Conservation (phyloP, 2,797 vertebrate genomes). For the Acestrorhynchus altus region DNA sequence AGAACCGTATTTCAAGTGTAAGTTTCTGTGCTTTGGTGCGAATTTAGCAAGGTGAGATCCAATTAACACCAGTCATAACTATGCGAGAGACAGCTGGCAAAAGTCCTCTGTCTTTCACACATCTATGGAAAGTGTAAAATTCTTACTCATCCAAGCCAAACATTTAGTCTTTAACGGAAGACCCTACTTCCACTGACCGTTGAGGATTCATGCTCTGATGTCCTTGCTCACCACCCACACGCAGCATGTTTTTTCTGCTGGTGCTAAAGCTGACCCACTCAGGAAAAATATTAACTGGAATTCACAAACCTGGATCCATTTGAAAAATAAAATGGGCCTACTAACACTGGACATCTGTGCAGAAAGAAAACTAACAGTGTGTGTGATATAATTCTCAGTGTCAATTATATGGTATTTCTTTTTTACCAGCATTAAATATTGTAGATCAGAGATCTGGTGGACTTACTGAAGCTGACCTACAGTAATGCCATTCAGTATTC, state of each 20-base stretch:
- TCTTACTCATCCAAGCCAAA: conserved; percentile 33
- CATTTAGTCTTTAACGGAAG: conserved; percentile 23
- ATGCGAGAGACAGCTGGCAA: conserved; percentile 21
- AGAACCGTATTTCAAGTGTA: background rate
- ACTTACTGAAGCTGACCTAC: no score
- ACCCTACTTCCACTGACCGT: conserved; percentile 25
- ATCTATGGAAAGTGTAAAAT: conserved; percentile 30
- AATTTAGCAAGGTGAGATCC: conserved; percentile 39
- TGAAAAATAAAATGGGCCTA: background rate
- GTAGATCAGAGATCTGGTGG: no score
- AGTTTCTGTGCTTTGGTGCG: conserved; percentile 17
- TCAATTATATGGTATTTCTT: background rate
- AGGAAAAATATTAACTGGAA: conserved; percentile 9
- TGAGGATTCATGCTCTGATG: conserved; percentile 12
- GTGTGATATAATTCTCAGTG: background rate
- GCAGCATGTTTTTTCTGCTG: background rate
- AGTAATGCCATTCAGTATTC: no score
- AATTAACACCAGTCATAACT: conserved; percentile 56
- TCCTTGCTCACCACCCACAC: conserved; percentile 21
- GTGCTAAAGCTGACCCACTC: background rate
- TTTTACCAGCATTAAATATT: no score
- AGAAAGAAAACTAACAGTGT: background rate
- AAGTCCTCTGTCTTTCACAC: conserved; percentile 42
- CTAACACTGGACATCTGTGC: background rate
- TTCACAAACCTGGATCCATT: conserved; percentile 7